phyloP scores from a whole-genome alignment of 2,888 invertebrate genomes.

The Stenchaetothrips biformis region DNA sequence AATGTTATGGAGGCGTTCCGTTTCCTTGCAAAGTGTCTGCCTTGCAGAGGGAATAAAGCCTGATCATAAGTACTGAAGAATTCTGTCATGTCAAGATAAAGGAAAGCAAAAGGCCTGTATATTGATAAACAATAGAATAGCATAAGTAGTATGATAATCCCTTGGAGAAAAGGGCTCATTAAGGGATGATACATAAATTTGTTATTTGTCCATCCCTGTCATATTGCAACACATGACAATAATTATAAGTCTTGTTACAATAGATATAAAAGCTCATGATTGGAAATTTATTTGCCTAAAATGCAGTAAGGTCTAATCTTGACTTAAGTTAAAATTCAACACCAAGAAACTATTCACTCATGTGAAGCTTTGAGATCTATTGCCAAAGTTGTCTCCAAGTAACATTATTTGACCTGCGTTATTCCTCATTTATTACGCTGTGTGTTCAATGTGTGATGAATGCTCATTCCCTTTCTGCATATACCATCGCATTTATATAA shows the following conservation, averaged over 20 bases:
- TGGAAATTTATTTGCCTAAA: not conserved
- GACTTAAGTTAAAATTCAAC: not conserved
- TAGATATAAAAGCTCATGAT: constrained; percentile 8
- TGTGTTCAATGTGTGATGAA: not conserved
- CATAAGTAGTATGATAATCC: not conserved
- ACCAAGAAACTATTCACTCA: not conserved
- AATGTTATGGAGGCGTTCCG: too few species aligned
- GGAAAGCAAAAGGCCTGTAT: constrained; percentile 1
- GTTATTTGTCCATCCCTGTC: not conserved
- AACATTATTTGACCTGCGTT: not conserved
- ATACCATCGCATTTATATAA: not conserved
- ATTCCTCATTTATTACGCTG: not conserved
- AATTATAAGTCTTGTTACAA: constrained; percentile 22
- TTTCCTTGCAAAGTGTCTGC: too few species aligned
- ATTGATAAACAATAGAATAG: not conserved
- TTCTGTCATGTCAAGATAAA: not conserved
- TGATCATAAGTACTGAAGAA: too few species aligned
- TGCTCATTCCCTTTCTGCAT: constrained; percentile 10
- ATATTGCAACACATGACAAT: constrained; percentile 13
- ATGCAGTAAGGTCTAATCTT: not conserved
- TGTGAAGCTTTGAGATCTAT: not conserved
- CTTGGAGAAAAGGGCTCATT: not conserved
- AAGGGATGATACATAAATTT: not conserved
- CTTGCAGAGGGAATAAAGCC: too few species aligned
- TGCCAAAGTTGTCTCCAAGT: not conserved